A percentile compares a stretch with the other conserved stretches of the same genome.
Conservation (phyloP, 2,797 vertebrate genomes). For the Propithecus perrieri region DNA sequence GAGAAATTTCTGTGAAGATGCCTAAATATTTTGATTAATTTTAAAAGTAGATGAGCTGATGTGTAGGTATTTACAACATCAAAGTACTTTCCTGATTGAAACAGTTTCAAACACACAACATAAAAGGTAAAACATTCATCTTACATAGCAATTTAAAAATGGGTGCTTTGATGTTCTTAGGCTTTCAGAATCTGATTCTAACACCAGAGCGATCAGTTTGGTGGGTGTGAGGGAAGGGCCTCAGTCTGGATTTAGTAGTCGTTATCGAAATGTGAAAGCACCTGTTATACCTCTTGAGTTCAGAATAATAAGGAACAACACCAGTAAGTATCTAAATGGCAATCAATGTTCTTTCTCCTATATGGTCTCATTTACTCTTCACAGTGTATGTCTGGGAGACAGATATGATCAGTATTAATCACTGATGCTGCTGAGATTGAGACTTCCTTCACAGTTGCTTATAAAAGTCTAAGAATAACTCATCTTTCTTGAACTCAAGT, state of each 20-base stretch:
- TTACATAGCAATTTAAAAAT: slow-evolving; percentile 23
- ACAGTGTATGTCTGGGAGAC: background rate
- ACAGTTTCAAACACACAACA: slow-evolving; percentile 17
- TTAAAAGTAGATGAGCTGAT: slow-evolving; percentile 41
- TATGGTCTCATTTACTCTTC: background rate
- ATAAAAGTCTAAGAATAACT: slow-evolving; percentile 58
- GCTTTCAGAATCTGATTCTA: slow-evolving; percentile 26
- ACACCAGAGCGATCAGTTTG: background rate
- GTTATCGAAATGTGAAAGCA: background rate
- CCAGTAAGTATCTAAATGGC: background rate
- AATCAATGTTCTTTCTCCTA: background rate
- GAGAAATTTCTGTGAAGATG: slow-evolving; percentile 63
- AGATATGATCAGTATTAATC: slow-evolving; percentile 39
- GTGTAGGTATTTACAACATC: slow-evolving; percentile 59
- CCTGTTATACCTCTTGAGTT: background rate
- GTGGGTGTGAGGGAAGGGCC: background rate
- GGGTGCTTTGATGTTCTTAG: background rate
- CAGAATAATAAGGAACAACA: background rate
- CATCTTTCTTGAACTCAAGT: background rate
- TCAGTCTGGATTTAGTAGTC: background rate
- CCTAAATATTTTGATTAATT: slow-evolving; percentile 77
- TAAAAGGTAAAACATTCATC: background rate
- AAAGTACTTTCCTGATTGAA: slow-evolving; percentile 50
- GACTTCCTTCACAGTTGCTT: slow-evolving; percentile 7
- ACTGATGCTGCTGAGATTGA: slow-evolving; percentile 22